Conservation (phyloP, 2,888 invertebrate genomes). For the Agapetus fuscipes region DNA sequence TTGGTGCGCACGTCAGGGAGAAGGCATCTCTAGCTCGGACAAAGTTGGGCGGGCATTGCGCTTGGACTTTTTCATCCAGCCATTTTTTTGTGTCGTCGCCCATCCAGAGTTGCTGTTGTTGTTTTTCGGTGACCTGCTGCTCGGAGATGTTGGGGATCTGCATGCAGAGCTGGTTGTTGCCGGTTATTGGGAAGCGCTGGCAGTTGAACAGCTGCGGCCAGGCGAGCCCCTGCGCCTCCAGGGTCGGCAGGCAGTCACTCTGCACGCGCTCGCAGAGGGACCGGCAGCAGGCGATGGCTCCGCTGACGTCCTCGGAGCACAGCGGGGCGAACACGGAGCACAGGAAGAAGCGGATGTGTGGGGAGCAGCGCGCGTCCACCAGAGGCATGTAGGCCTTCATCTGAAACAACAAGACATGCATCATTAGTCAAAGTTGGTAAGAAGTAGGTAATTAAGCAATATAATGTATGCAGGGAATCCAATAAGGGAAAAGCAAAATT, state of each 20-base stretch:
- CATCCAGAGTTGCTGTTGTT: slow-evolving; percentile 9
- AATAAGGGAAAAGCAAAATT: no score
- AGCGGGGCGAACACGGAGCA: slow-evolving; percentile 88
- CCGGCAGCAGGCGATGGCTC: slow-evolving; percentile 77
- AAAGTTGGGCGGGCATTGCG: slow-evolving; percentile 52
- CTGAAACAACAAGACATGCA: slow-evolving; percentile 43
- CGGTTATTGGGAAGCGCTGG: slow-evolving; percentile 65
- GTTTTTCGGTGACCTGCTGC: slow-evolving; percentile 20
- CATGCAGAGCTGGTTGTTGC: slow-evolving; percentile 66
- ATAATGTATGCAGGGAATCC: no score
- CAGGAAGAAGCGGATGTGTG: slow-evolving; percentile 73
- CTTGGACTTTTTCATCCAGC: slow-evolving; percentile 21
- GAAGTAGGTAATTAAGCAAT: no score
- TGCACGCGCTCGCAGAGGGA: slow-evolving; percentile 74
- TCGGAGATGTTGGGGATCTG: slow-evolving; percentile 45
- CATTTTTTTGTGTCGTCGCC: slow-evolving; percentile 7
- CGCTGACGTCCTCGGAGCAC: slow-evolving; percentile 78
- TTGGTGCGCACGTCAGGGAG: slow-evolving; percentile 44
- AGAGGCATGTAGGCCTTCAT: slow-evolving; percentile 60
- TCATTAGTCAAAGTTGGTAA: no score
- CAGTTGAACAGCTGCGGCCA: slow-evolving; percentile 74
- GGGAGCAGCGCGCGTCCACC: slow-evolving; percentile 70
- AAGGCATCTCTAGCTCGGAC: slow-evolving; percentile 36
- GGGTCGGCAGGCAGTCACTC: slow-evolving; percentile 59
- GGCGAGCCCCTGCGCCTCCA: slow-evolving; percentile 49